phyloP scores from a whole-genome alignment of 2,113 vertebrate species.

The Picathartes gymnocephalus region DNA sequence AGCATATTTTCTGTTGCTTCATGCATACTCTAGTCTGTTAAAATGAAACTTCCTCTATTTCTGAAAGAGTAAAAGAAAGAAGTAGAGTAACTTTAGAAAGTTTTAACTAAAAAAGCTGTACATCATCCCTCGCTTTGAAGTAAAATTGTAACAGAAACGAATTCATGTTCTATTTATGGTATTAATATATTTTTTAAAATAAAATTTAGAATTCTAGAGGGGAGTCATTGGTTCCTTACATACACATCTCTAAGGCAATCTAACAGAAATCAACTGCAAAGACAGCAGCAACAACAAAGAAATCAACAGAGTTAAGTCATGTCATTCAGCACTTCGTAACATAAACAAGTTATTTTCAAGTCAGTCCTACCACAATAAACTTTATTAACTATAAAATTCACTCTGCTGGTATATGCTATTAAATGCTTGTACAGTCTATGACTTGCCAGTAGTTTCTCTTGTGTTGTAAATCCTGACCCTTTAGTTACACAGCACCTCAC shows the following conservation, averaged over 20 bases:
- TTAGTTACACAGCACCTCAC: neutral
- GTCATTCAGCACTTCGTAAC: neutral
- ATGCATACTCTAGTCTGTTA: neutral
- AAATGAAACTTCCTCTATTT: constrained; percentile 28
- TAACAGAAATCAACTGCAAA: neutral
- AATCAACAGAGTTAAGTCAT: neutral
- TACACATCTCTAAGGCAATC: neutral
- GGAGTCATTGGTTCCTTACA: neutral
- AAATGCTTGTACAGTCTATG: neutral
- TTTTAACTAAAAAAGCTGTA: neutral
- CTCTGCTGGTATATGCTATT: neutral
- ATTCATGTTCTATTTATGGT: neutral
- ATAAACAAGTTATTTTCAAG: neutral
- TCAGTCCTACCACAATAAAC: neutral
- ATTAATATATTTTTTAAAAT: neutral
- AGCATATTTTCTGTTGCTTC: neutral
- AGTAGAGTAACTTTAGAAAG: neutral
- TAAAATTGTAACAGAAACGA: neutral
- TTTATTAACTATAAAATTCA: neutral
- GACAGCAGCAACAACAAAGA: neutral
- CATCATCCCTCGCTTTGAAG: neutral
- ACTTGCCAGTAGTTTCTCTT: neutral
- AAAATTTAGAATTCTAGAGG: neutral
- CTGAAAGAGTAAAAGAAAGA: neutral
- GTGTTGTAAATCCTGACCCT: neutral